These are phyloP conservation scores for Iphiclides podalirius DNA, from an alignment of 2,888 invertebrate genomes.

Conservation along the genomic window DNA sequence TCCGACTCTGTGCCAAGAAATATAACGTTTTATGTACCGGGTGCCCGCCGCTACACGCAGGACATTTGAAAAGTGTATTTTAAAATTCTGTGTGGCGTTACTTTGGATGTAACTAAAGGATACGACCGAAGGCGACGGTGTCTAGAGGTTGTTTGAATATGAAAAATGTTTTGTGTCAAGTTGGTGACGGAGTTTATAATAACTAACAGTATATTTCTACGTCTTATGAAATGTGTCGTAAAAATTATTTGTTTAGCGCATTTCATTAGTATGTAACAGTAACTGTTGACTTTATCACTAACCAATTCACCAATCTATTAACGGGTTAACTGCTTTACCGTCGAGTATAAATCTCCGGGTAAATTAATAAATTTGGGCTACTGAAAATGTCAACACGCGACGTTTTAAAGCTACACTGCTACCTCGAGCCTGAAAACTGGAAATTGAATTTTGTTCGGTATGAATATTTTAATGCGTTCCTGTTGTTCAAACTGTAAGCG, in stretches of 20 bases:
- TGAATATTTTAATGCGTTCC: conserved; percentile 59
- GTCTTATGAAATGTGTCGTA: too few relatives aligned
- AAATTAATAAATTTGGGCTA: background rate
- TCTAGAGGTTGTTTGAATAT: too few relatives aligned
- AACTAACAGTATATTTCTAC: too few relatives aligned
- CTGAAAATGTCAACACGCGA: background rate
- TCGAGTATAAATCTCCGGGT: too few relatives aligned
- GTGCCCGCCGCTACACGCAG: conserved; percentile 7
- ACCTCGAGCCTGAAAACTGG: conserved; percentile 51
- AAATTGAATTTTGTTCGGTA: conserved; percentile 63
- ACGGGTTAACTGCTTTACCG: too few relatives aligned
- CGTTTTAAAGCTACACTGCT: conserved; percentile 38
- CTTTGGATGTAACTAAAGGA: background rate
- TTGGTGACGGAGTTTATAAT: too few relatives aligned
- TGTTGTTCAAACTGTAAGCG: conserved; percentile 52
- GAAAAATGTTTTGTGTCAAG: too few relatives aligned
- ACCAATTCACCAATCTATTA: too few relatives aligned
- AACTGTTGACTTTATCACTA: too few relatives aligned
- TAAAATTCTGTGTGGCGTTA: conserved; percentile 6
- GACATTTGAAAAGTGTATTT: conserved; percentile 8
- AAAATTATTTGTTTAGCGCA: too few relatives aligned
- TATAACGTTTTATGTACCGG: conserved; percentile 23
- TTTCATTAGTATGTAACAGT: too few relatives aligned
- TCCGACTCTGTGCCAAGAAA: conserved; percentile 28
- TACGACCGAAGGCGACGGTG: too few relatives aligned